Evolutionary conservation across 2,888 invertebrate species (phyloP).

Genomic region (Rapana venosa): DNA sequence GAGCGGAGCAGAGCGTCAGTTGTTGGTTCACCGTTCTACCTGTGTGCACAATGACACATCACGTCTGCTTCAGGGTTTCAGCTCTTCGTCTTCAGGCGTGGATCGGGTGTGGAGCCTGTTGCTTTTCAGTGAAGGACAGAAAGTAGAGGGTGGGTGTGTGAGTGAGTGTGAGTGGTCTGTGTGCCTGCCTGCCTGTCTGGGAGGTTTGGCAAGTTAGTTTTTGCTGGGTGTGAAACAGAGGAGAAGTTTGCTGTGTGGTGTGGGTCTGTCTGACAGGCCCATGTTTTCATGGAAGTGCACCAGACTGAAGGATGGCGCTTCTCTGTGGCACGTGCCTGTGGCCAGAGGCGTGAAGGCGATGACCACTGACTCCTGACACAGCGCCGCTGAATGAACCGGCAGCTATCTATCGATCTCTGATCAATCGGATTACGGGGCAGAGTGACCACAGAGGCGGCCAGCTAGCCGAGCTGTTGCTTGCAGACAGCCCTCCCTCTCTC

Average conservation of each 20-base stretch:
- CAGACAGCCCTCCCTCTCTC: neutral
- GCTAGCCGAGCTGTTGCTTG: neutral
- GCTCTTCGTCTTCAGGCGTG: neutral
- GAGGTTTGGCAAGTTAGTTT: neutral
- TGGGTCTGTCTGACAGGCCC: neutral
- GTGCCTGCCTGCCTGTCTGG: no score
- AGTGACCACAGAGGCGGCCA: neutral
- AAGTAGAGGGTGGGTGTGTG: neutral
- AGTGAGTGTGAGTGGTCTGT: no score
- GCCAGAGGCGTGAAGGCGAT: neutral
- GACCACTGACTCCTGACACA: constrained; percentile 24
- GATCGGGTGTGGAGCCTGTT: neutral
- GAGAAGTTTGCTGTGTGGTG: neutral
- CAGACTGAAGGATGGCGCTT: neutral
- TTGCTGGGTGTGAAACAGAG: neutral
- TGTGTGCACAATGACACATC: neutral
- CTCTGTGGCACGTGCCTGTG: neutral
- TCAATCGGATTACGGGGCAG: neutral
- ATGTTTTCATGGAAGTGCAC: constrained; percentile 11
- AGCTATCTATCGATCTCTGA: neutral
- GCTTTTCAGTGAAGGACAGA: neutral
- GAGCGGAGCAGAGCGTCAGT: neutral
- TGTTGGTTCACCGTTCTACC: no score
- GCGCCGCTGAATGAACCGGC: neutral
- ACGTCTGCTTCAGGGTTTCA: neutral